A percentile compares a stretch with the other conserved stretches of the same genome.
Conservation (phyloP, 2,888 invertebrate species). For the Lycocerus yunnanus region DNA sequence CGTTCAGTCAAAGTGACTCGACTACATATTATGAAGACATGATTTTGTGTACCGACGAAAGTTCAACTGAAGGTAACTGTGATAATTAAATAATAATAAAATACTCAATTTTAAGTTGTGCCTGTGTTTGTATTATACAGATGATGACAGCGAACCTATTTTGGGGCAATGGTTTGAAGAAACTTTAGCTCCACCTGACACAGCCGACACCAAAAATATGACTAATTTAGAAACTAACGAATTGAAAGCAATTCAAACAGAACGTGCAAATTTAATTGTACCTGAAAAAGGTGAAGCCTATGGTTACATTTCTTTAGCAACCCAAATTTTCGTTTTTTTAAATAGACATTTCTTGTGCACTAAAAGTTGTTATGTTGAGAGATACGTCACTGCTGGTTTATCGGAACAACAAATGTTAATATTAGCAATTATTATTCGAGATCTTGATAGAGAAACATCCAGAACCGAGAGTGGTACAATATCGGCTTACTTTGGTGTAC, state of each 20-base stretch:
- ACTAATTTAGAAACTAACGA: slow-evolving; percentile 60
- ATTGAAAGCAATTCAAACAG: slow-evolving; percentile 57
- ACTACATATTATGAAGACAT: slow-evolving; percentile 97
- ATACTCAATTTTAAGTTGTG: slow-evolving; percentile 11
- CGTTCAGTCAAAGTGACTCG: slow-evolving; percentile 85
- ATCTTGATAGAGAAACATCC: slow-evolving; percentile 88
- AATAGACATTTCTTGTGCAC: slow-evolving; percentile 80
- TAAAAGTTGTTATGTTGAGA: slow-evolving; percentile 68
- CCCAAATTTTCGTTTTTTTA: slow-evolving; percentile 84
- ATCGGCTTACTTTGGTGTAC: slow-evolving; percentile 73
- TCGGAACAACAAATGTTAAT: slow-evolving; percentile 89
- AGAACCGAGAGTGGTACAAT: slow-evolving; percentile 79
- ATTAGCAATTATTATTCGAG: slow-evolving; percentile 85
- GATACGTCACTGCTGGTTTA: slow-evolving; percentile 72
- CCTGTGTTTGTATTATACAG: slow-evolving; percentile 39
- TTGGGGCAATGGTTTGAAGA: slow-evolving; percentile 95
- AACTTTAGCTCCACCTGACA: slow-evolving; percentile 81
- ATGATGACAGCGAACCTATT: slow-evolving; percentile 82
- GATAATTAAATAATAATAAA: not conserved
- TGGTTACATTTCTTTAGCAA: slow-evolving; percentile 83
- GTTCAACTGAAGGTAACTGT: slow-evolving; percentile 78
- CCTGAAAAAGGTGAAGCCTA: slow-evolving; percentile 81
- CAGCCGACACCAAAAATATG: slow-evolving; percentile 62
- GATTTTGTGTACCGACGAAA: slow-evolving; percentile 88
- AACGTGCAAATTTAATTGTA: slow-evolving; percentile 62